Evolutionary conservation across 2,888 invertebrate species (phyloP).

Genomic region (Pilophorus perplexus): DNA sequence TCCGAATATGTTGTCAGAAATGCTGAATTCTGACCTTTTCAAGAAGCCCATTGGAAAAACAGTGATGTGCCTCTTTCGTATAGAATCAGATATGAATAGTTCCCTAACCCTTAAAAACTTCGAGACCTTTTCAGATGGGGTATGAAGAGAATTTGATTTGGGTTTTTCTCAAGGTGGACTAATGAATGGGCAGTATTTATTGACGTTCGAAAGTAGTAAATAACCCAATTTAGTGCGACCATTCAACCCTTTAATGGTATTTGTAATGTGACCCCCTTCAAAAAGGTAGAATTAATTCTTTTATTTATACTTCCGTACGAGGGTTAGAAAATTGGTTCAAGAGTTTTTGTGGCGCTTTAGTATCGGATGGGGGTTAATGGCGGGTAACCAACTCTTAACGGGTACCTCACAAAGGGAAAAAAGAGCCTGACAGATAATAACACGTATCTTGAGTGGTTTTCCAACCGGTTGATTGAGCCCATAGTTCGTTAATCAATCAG

Average conservation of each 20-base stretch:
- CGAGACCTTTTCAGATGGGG: too few relatives aligned
- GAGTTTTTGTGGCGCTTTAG: slow-evolving; percentile 14
- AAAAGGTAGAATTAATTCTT: not conserved
- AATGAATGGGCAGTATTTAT: too few relatives aligned
- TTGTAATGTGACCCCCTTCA: slow-evolving; percentile 1
- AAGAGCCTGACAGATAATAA: slow-evolving; percentile 29
- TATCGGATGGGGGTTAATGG: slow-evolving; percentile 21
- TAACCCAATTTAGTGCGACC: slow-evolving; percentile 5
- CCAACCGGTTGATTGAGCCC: slow-evolving; percentile 30
- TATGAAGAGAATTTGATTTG: too few relatives aligned
- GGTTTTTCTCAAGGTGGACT: too few relatives aligned
- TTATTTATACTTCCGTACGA: not conserved
- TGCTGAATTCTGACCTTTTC: too few relatives aligned
- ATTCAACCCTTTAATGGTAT: slow-evolving; percentile 7
- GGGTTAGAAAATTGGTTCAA: slow-evolving; percentile 7
- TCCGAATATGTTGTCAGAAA: too few relatives aligned
- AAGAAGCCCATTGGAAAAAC: too few relatives aligned
- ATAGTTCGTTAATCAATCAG: slow-evolving; percentile 35
- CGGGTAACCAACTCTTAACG: slow-evolving; percentile 29
- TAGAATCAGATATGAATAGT: too few relatives aligned
- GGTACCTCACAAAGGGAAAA: slow-evolving; percentile 24
- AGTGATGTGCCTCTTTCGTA: too few relatives aligned
- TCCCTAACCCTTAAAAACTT: too few relatives aligned
- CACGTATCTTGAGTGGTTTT: slow-evolving; percentile 33
- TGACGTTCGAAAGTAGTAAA: too few relatives aligned